phyloP scores from a whole-genome alignment of 2,888 invertebrate species.

The Argyresthia goedartella region DNA sequence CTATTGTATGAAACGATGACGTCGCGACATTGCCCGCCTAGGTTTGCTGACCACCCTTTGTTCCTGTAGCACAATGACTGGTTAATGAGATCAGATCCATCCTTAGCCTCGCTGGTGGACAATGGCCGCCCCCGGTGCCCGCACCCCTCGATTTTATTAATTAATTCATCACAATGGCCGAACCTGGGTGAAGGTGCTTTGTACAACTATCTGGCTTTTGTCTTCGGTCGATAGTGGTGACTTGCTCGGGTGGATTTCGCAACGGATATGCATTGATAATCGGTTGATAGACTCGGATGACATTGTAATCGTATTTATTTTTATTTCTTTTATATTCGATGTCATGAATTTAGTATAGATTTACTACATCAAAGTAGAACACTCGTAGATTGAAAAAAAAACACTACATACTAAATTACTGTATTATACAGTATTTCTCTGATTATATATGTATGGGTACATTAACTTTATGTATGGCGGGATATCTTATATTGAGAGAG shows the following conservation, averaged over 20 bases:
- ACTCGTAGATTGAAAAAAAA: too few relatives aligned
- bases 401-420: too few relatives aligned
- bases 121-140: slow-evolving; percentile 40
- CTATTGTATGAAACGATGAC: slow-evolving; percentile 12
- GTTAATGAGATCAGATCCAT: slow-evolving; percentile 69
- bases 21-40: slow-evolving; percentile 28
- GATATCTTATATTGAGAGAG: too few relatives aligned
- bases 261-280: background rate
- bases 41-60: slow-evolving; percentile 27
- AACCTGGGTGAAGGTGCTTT: slow-evolving; percentile 25
- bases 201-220: slow-evolving; percentile 43
- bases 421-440: too few relatives aligned
- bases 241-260: slow-evolving; percentile 19
- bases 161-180: slow-evolving; percentile 65
- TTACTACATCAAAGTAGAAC: too few relatives aligned
- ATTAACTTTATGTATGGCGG: too few relatives aligned
- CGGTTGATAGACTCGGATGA: too few relatives aligned
- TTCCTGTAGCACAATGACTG: slow-evolving; percentile 51
- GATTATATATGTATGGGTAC: too few relatives aligned
- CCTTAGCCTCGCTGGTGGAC: slow-evolving; percentile 38
- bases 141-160: slow-evolving; percentile 63
- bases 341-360: too few relatives aligned
- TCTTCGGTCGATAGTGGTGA: slow-evolving; percentile 39
- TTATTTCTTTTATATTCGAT: too few relatives aligned
- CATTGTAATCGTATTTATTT: too few relatives aligned